phyloP scores from a whole-genome alignment of 1,140 invertebrate genomes.

The Eurosta solidaginis region DNA sequence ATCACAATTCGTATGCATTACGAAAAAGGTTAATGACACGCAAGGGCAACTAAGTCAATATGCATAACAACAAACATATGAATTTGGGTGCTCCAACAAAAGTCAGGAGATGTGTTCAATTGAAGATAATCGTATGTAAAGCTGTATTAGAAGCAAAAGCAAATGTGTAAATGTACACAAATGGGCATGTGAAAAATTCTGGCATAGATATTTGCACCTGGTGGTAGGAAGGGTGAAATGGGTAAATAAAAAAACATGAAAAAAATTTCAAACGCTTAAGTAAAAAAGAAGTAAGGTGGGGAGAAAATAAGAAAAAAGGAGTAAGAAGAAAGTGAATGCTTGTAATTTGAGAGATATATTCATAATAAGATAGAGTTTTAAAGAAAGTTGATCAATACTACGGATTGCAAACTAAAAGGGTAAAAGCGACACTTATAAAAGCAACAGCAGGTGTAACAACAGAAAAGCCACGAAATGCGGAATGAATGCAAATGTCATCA shows the following conservation, averaged over 20 bases:
- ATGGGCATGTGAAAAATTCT: neutral
- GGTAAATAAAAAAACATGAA: neutral
- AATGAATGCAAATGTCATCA: neutral
- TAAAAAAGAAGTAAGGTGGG: slow-evolving; percentile 1
- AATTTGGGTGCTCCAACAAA: slow-evolving; percentile 5
- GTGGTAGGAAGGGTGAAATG: neutral
- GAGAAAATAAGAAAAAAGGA: neutral
- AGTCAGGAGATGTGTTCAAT: neutral
- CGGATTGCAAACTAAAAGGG: neutral
- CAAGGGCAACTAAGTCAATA: neutral
- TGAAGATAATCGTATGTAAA: neutral
- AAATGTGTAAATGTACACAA: neutral
- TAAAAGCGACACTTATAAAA: neutral
- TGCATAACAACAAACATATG: neutral
- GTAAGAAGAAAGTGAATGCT: neutral
- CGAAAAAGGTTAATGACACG: slow-evolving; percentile 19
- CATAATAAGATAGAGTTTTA: neutral
- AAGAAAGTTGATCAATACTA: neutral
- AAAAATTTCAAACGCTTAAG: slow-evolving; percentile 3
- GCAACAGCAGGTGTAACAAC: neutral
- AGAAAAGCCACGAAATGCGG: neutral
- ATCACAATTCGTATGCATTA: slow-evolving; percentile 24
- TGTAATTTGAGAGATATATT: no score
- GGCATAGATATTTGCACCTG: neutral
- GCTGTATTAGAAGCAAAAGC: neutral